These are phyloP conservation scores for Eucriotettix oculatus DNA, from an alignment of 2,888 invertebrate species.

Conservation along the genomic window DNA sequence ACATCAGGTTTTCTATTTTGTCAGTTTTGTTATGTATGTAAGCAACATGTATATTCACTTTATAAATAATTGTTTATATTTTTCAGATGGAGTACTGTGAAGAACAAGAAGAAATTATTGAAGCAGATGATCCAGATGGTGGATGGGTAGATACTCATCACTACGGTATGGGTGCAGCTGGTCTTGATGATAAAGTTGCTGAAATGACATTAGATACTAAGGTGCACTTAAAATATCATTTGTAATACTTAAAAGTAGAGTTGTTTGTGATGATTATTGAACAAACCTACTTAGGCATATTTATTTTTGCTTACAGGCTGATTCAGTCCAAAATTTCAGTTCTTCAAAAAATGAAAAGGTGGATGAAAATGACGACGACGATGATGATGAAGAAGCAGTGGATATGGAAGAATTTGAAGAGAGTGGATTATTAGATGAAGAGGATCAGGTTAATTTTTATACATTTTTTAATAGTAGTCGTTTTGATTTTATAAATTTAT, in stretches of 20 bases:
- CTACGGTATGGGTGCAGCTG: constrained; percentile 45
- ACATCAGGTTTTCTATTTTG: no score
- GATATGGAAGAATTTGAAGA: constrained; percentile 98
- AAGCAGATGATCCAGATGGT: constrained; percentile 69
- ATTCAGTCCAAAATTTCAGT: no score
- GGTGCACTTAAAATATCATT: neutral
- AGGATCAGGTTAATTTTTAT: constrained; percentile 50
- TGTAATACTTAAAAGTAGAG: no score
- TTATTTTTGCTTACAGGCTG: no score
- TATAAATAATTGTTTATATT: no score
- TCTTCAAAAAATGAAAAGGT: constrained; percentile 62
- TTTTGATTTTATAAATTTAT: no score
- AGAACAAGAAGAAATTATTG: constrained; percentile 81
- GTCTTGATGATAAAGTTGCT: constrained; percentile 57
- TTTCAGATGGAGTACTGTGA: constrained; percentile 78
- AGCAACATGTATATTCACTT: no score
- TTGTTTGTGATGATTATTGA: no score
- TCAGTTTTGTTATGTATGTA: no score
- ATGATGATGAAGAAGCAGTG: constrained; percentile 84
- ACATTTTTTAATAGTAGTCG: no score
- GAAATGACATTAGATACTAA: constrained; percentile 67
- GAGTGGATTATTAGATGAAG: constrained; percentile 83
- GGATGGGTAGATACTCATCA: constrained; percentile 99
- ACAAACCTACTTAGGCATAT: no score
- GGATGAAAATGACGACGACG: constrained; percentile 64